A percentile compares a stretch with the other conserved stretches of the same genome.
These are phyloP conservation scores for Megalops atlanticus DNA, from an alignment of 2,113 vertebrate species.

Conservation along the genomic window DNA sequence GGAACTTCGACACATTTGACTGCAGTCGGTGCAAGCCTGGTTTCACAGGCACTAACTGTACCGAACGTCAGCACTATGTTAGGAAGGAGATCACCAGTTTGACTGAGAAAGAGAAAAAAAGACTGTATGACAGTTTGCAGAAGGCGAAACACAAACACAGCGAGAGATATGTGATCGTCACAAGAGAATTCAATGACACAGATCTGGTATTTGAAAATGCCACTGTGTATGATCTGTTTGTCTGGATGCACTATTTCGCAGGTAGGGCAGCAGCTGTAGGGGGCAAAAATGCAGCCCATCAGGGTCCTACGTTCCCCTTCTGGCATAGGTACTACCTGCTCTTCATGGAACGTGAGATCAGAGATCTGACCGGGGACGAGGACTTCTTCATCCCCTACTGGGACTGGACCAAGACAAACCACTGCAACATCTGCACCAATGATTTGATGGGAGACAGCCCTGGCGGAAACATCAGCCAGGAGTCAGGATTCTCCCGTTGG, in stretches of 20 bases:
- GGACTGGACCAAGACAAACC: slow-evolving; percentile 43
- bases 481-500: slow-evolving; percentile 45
- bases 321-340: slow-evolving; percentile 45
- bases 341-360: slow-evolving; percentile 49
- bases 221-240: slow-evolving; percentile 44
- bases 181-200: slow-evolving; percentile 22
- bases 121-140: slow-evolving; percentile 35
- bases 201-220: slow-evolving; percentile 38
- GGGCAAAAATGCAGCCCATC: slow-evolving; percentile 40
- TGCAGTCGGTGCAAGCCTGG: slow-evolving; percentile 45
- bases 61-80: slow-evolving; percentile 3
- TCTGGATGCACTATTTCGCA: slow-evolving; percentile 51
- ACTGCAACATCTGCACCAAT: slow-evolving; percentile 50
- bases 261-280: slow-evolving; percentile 21
- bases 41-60: slow-evolving; percentile 32
- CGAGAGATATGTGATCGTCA: slow-evolving; percentile 42
- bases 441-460: slow-evolving; percentile 34
- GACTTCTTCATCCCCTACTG: slow-evolving; percentile 51
- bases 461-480: slow-evolving; percentile 29
- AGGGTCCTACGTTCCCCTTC: slow-evolving; percentile 41
- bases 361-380: slow-evolving; percentile 42
- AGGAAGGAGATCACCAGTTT: slow-evolving; percentile 28
- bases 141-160: slow-evolving; percentile 38
- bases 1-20: slow-evolving; percentile 46
- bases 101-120: slow-evolving; percentile 37